Evolutionary conservation across 2,888 invertebrate genomes (phyloP), one percentile per base, ranked within the genome.

Genomic region (Agrochola macilenta): DNA sequence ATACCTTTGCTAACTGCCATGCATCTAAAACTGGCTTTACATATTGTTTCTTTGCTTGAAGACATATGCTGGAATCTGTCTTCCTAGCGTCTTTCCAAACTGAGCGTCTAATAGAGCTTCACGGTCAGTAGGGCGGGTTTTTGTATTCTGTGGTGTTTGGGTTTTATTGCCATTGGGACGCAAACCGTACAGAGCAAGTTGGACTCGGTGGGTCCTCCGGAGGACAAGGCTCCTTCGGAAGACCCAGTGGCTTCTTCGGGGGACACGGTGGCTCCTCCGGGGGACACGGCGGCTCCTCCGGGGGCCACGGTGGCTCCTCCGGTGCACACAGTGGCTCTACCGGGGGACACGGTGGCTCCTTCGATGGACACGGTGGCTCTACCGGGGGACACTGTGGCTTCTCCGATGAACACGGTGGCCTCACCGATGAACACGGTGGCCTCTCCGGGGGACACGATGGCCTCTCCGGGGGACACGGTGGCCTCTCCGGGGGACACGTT

Each of bases 1-100:
- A n/a, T 54, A 82, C 82, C 58, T 72, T 54, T 54, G 8, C 23
- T 7, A 57, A 60, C 58, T 35, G 58, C 65, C 30, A 61, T 9
- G 49, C 60, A 70, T n/a, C 58, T 43, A 49, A 63, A 71, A 64
- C 54, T 17, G 1, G 43, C 5, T 23, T 54, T 4, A 46, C 23
- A 63, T 46, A 54, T 23, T 20, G 26, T 70, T 63, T 63, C 54
- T 58, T 61, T 63, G 46, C 58, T 65, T 26, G n/a, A 20, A 9
- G 43, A 43, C 11, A 43, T 11, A 43, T 11, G 43, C 65, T 17
- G 30, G n/a, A 17, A 71, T 30, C 12, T 58, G 20, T n/a, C 14
- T 64, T 52, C 8, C n/a, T 26, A 66, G 14, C 35, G 14, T 60
- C 23, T 20, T 39, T n/a, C 66, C 69, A 43, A 65, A 72, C 11